These are phyloP conservation scores for Morone saxatilis DNA, from an alignment of 2,113 vertebrate genomes.

Conservation along the genomic window DNA sequence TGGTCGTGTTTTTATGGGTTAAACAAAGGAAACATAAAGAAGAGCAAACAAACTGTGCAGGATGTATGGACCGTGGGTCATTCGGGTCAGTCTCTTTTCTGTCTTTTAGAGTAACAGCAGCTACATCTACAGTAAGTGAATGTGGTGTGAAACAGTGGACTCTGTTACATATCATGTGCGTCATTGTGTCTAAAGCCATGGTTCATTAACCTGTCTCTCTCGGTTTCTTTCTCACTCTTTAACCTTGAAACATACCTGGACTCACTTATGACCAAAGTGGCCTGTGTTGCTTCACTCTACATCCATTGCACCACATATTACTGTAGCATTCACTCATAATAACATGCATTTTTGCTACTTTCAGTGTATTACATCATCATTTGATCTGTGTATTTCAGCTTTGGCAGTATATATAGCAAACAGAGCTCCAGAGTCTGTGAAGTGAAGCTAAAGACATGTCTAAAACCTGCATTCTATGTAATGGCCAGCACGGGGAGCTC, in stretches of 20 bases:
- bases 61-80: constrained; percentile 1
- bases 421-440: too few relatives aligned
- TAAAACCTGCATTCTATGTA: too few relatives aligned
- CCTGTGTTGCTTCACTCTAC: constrained; percentile 30
- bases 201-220: constrained; percentile 49
- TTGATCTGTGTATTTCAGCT: too few relatives aligned
- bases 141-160: not conserved
- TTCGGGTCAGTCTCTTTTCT: not conserved
- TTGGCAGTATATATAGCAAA: too few relatives aligned
- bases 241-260: constrained; percentile 33
- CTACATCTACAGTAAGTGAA: not conserved
- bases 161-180: constrained; percentile 35
- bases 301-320: not conserved
- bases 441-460: too few relatives aligned
- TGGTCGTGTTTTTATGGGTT: constrained; percentile 63
- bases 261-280: constrained; percentile 21
- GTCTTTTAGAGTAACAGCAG: not conserved
- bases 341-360: too few relatives aligned
- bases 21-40: constrained; percentile 52
- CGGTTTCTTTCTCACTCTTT: constrained; percentile 13
- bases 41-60: constrained; percentile 38
- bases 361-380: not conserved
- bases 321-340: not conserved
- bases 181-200: constrained; percentile 43
- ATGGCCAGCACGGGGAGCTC: too few relatives aligned